Conservation (phyloP, 2,888 invertebrate genomes). For the Melanostoma mellinum region DNA sequence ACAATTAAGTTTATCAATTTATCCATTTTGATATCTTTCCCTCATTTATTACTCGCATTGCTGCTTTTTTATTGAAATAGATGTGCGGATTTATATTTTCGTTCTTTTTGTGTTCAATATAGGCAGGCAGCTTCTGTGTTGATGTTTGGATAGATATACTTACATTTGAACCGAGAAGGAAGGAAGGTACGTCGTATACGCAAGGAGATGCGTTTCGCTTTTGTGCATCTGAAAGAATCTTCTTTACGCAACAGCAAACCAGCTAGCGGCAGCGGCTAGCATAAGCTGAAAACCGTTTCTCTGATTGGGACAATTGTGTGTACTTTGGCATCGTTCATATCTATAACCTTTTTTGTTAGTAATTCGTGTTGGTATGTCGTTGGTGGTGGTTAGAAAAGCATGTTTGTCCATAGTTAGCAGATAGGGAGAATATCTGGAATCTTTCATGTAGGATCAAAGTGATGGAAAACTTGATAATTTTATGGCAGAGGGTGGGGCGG, state of each 20-base stretch:
- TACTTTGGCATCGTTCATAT: conserved; percentile 66
- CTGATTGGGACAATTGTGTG: conserved; percentile 68
- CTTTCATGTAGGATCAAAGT: conserved; percentile 37
- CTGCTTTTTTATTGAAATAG: conserved; percentile 59
- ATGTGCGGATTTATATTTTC: conserved; percentile 57
- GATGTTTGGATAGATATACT: conserved; percentile 17
- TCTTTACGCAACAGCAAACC: background rate
- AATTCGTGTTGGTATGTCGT: conserved; percentile 67
- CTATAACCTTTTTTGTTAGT: conserved; percentile 52
- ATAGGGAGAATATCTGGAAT: conserved; percentile 33
- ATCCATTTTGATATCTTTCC: conserved; percentile 72
- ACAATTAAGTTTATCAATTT: conserved; percentile 73
- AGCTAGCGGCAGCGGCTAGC: background rate
- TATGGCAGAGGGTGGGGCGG: conserved; percentile 32
- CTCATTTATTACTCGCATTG: conserved; percentile 70
- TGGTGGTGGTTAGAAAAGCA: conserved; percentile 51
- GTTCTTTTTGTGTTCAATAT: conserved; percentile 42
- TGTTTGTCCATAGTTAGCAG: conserved; percentile 53
- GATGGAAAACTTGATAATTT: conserved; percentile 63
- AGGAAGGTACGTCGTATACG: conserved; percentile 21
- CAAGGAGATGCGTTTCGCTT: conserved; percentile 44
- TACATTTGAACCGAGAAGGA: conserved; percentile 28
- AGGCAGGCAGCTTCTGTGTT: conserved; percentile 48
- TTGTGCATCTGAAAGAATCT: conserved; percentile 28
- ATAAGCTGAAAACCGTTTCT: conserved; percentile 38